Conservation (phyloP, 1,140 invertebrate species). For the Pogonomyrmex californicus region DNA sequence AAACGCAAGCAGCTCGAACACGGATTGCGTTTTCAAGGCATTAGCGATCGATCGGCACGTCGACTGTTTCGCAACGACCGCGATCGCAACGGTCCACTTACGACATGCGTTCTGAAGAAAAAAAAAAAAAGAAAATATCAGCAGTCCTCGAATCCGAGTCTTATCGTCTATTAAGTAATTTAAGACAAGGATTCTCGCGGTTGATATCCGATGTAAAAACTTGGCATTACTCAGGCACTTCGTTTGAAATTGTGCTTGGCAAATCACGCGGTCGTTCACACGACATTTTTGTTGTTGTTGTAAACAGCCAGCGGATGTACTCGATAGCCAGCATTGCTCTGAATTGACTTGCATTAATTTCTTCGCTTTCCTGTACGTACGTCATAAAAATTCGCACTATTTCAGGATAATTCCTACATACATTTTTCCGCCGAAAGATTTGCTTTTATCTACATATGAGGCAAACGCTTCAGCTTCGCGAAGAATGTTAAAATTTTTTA, state of each 20-base stretch:
- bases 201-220: conserved; percentile 26
- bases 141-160: neutral
- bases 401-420: neutral
- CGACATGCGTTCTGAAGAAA: conserved; percentile 21
- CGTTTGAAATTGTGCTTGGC: neutral
- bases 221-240: conserved; percentile 10
- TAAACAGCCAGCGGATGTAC: neutral
- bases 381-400: neutral
- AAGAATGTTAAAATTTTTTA: neutral
- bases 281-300: conserved; percentile 2
- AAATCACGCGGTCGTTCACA: conserved; percentile 13
- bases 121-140: conserved; percentile 20
- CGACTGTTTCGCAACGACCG: conserved; percentile 37
- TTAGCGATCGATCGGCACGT: conserved; percentile 23
- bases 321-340: neutral
- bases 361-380: neutral
- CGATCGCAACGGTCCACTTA: conserved; percentile 65
- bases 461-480: neutral
- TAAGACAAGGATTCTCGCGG: conserved; percentile 40
- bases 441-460: neutral
- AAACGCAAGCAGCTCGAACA: neutral
- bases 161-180: conserved; percentile 58
- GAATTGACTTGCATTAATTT: conserved; percentile 1
- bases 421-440: neutral
- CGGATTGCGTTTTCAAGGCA: conserved; percentile 21